Evolutionary conservation across 2,113 vertebrate species (phyloP).

Genomic region (Trogon surrucura): DNA sequence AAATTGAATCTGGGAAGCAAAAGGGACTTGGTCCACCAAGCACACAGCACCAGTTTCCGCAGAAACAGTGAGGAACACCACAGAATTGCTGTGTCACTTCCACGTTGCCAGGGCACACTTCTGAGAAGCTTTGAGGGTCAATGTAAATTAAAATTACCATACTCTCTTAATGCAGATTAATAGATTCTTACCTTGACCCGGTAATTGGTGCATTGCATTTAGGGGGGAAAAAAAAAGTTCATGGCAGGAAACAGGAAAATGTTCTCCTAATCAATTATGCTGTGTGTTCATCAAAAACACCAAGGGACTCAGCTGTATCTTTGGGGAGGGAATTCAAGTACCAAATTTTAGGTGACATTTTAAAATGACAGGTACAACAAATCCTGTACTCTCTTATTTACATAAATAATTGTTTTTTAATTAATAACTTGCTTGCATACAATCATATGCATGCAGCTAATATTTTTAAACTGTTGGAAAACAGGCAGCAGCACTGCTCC

Average conservation of each 20-base stretch:
- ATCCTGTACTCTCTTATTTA: background rate
- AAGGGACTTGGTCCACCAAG: fast-evolving
- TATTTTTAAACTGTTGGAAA: background rate
- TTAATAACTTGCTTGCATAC: background rate
- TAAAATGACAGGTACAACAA: background rate
- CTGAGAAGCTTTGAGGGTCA: background rate
- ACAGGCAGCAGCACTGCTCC: background rate
- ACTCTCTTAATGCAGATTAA: background rate
- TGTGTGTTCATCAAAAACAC: slow-evolving; percentile 17
- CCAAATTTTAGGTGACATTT: slow-evolving; percentile 17
- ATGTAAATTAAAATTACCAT: background rate
- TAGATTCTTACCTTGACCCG: background rate
- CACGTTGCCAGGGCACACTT: background rate
- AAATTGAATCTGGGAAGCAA: background rate
- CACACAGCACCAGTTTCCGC: background rate
- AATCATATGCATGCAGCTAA: background rate
- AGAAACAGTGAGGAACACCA: background rate
- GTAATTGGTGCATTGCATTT: background rate
- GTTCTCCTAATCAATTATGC: background rate
- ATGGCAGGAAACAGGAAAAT: background rate
- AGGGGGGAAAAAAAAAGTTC: background rate
- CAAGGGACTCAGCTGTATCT: background rate
- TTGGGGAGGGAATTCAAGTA: background rate
- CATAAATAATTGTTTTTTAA: background rate
- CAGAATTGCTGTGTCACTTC: background rate